Evolutionary conservation across 2,113 vertebrate genomes (phyloP).

Genomic region (Butorides virescens): DNA sequence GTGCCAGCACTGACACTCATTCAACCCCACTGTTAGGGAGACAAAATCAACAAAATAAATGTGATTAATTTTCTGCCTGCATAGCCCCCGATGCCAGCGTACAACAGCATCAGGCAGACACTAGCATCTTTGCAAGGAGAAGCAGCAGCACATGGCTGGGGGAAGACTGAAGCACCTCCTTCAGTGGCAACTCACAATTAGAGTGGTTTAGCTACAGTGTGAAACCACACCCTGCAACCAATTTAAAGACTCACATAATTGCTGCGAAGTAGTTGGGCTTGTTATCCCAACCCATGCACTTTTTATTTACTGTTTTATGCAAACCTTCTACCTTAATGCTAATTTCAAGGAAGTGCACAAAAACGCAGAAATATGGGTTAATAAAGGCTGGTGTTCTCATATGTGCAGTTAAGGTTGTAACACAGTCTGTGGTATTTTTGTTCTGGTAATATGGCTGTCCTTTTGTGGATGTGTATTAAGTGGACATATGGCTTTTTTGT

Average conservation of each 20-base stretch:
- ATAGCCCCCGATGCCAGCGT: fast-evolving
- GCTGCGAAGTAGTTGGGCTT: neutral
- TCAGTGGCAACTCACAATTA: neutral
- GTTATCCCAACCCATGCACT: neutral
- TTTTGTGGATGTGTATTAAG: neutral
- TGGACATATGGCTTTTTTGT: neutral
- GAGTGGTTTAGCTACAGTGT: neutral
- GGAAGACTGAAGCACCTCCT: neutral
- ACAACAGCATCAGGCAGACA: neutral
- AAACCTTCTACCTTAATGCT: neutral
- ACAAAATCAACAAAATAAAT: neutral
- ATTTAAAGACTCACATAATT: neutral
- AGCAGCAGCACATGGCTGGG: neutral
- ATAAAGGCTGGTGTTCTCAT: neutral
- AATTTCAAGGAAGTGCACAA: neutral
- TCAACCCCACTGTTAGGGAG: neutral
- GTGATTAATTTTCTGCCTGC: neutral
- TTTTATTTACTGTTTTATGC: neutral
- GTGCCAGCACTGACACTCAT: neutral
- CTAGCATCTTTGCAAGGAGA: neutral
- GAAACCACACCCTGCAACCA: neutral
- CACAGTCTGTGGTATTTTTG: neutral
- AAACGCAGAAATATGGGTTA: neutral
- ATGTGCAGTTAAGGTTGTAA: neutral
- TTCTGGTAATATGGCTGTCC: neutral